A percentile compares a stretch with the other conserved stretches of the same genome.
phyloP scores from a whole-genome alignment of 2,888 invertebrate genomes.

The Flexamia atlantica region DNA sequence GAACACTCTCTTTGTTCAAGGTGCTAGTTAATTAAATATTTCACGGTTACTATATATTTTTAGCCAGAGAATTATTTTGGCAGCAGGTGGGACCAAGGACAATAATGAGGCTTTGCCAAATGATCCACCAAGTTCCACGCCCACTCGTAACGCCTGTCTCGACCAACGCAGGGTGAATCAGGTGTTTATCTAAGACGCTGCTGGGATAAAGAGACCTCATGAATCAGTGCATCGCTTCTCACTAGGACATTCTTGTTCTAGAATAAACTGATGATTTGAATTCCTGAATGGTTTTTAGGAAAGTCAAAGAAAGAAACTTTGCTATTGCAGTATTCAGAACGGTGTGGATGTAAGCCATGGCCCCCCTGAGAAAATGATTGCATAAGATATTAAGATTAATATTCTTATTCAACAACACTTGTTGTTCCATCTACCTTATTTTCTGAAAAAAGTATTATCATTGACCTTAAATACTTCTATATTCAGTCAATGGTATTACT shows the following conservation, averaged over 20 bases:
- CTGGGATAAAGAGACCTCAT: not conserved
- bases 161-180: slow-evolving; percentile 30
- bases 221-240: not conserved
- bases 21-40: slow-evolving; percentile 29
- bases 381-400: too few relatives aligned
- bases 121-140: slow-evolving; percentile 9
- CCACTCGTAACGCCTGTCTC: not conserved
- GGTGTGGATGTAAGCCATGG: too few relatives aligned
- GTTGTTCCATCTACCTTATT: too few relatives aligned
- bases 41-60: slow-evolving; percentile 32
- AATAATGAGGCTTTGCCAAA: slow-evolving; percentile 17
- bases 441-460: too few relatives aligned
- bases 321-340: too few relatives aligned
- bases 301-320: too few relatives aligned
- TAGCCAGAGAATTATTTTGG: slow-evolving; percentile 46
- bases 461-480: too few relatives aligned
- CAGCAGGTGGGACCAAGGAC: slow-evolving; percentile 34
- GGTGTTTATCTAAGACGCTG: not conserved
- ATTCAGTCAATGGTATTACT: too few relatives aligned
- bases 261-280: too few relatives aligned
- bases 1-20: not conserved
- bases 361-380: too few relatives aligned
- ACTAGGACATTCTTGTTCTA: not conserved
- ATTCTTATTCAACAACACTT: too few relatives aligned
- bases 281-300: too few relatives aligned